These are phyloP conservation scores for Drosophila melanica DNA, from an alignment of 1,140 invertebrate species.

Conservation along the genomic window DNA sequence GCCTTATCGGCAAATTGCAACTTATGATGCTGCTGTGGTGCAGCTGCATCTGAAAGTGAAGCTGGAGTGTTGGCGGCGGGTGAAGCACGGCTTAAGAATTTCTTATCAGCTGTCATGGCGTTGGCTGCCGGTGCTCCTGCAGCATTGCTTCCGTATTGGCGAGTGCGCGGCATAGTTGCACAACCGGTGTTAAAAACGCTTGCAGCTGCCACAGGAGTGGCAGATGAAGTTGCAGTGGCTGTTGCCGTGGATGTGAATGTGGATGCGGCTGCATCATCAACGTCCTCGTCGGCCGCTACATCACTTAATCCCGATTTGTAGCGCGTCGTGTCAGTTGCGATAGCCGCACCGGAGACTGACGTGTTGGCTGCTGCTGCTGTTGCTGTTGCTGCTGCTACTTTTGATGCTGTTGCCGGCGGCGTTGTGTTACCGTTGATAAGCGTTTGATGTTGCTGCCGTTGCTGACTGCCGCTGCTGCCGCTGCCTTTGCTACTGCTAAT, in stretches of 20 bases:
- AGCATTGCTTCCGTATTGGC: constrained; percentile 75
- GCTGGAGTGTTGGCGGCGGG: constrained; percentile 41
- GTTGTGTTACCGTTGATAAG: constrained; percentile 68
- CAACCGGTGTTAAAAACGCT: constrained; percentile 77
- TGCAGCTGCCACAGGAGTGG: constrained; percentile 49
- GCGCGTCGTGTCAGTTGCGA: constrained; percentile 76
- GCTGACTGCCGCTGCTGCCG: constrained; percentile 31
- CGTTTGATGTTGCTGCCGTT: constrained; percentile 53
- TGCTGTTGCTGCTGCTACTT: constrained; percentile 7
- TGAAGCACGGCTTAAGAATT: constrained; percentile 66
- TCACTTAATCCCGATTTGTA: constrained; percentile 83
- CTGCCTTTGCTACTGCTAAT: constrained; percentile 71
- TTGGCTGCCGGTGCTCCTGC: constrained; percentile 45
- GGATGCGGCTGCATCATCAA: constrained; percentile 56
- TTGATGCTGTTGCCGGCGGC: constrained; percentile 35
- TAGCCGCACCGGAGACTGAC: constrained; percentile 55
- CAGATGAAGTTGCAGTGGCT: constrained; percentile 48
- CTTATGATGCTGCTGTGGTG: constrained; percentile 62
- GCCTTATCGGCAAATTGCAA: constrained; percentile 74
- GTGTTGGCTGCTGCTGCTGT: constrained; percentile 52
- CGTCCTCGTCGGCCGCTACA: constrained; percentile 66
- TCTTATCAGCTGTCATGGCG: constrained; percentile 80
- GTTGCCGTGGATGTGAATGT: constrained; percentile 28
- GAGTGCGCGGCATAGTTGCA: constrained; percentile 79
- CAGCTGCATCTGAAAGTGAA: constrained; percentile 46